Evolutionary conservation across 2,113 vertebrate species (phyloP), one percentile per base, ranked within the genome.

Genomic region (Balaeniceps rex): DNA sequence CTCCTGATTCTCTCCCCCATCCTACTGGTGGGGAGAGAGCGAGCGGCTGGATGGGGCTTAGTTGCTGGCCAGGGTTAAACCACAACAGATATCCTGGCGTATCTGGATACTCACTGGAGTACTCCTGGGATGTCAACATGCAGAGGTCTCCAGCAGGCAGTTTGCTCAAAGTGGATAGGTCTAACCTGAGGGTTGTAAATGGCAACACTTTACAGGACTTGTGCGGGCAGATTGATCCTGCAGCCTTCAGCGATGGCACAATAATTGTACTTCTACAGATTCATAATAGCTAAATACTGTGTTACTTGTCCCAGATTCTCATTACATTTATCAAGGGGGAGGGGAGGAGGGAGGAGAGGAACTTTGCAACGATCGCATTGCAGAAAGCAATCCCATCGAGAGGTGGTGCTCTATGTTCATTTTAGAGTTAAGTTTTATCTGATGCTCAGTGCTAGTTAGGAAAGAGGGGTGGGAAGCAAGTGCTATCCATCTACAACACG

Each of bases 321-420:
- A 49, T 38, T 38, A 21, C 4, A 31, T 60, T 88, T 55, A 36
- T 49, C 46, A 51, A 31, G 25, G 17, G 13, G 14, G 4, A 0
- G 0, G 15, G 12, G 16, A 63, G 11, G 19, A 84, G 31, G 40
- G 26, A 78, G 40, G 26, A 78, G 28, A 58, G 60, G 54, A 75
- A 29, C 21, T 26, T 16, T 18, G 47, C 25, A 66, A 33, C 0
- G 12, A 74, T 54, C 2, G 2, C 51, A 12, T 4, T 94, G 93
- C 93, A 96, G 87, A 65, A 71, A 91, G 31, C 74, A 68, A 76
- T 94, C 57, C 70, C 70, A 95, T 85, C 84, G 5, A 87, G 87
- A 96, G 94, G 74, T 94, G 88, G 93, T 87, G 94, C 93, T 97
- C 54, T 47, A 31, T 2, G 1, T 69, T 80, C 68, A 80, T 42